A percentile compares a stretch with the other conserved stretches of the same genome.
Conservation (phyloP, 2,113 vertebrate genomes). For the Alouatta palliata region DNA sequence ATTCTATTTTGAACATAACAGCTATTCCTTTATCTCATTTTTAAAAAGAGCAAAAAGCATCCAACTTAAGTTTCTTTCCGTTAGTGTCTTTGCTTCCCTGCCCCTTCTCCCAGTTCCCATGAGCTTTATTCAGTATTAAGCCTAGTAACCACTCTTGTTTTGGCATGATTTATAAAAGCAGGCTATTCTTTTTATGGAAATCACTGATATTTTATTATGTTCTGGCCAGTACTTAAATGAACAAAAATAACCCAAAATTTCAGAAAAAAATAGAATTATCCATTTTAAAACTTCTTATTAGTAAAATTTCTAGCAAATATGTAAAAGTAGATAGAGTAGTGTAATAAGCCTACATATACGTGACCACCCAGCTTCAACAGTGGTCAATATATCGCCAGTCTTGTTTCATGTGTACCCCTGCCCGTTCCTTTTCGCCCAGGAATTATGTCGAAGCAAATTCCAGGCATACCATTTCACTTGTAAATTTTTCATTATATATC, state of each 20-base stretch:
- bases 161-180: neutral
- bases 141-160: neutral
- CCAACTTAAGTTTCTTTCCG: neutral
- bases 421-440: neutral
- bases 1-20: constrained; percentile 25
- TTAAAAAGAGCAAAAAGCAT: neutral
- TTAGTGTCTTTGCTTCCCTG: neutral
- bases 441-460: constrained; percentile 31
- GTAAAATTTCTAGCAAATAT: neutral
- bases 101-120: neutral
- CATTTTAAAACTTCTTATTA: neutral
- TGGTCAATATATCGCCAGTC: neutral
- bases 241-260: neutral
- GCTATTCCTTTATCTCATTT: neutral
- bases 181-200: neutral
- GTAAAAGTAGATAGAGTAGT: neutral
- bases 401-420: neutral
- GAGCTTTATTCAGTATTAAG: neutral
- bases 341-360: accelerated
- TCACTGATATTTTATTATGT: neutral
- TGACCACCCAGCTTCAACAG: neutral
- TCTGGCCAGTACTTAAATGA: neutral
- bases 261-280: neutral
- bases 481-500: neutral
- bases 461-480: neutral